Evolutionary conservation across 2,797 vertebrate species (phyloP).

Genomic region (Poeciliopsis paucimaculata): DNA sequence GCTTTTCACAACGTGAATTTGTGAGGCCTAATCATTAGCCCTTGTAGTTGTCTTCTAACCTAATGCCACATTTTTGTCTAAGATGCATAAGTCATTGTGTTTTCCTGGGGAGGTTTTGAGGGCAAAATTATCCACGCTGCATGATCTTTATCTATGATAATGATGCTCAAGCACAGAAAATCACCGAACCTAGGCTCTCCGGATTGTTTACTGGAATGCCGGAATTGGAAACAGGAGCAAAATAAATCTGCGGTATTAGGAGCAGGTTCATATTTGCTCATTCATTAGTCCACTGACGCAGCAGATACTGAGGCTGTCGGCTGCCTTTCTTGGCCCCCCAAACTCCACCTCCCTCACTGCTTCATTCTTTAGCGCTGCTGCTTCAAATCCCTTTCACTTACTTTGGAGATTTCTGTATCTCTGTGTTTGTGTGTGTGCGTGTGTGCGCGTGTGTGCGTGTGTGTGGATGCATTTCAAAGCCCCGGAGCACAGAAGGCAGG

Average conservation of each 20-base stretch:
- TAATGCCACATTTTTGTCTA: constrained; percentile 1
- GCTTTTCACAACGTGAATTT: not conserved
- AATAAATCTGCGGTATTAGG: constrained; percentile 35
- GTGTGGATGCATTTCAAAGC: constrained; percentile 75
- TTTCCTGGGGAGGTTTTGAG: constrained; percentile 11
- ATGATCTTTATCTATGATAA: constrained; percentile 23
- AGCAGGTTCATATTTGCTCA: constrained; percentile 53
- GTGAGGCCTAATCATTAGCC: not conserved
- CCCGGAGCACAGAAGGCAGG: constrained; percentile 65
- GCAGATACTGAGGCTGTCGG: constrained; percentile 59
- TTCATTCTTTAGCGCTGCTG: constrained; percentile 45
- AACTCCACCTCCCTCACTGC: not conserved
- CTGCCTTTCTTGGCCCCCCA: constrained; percentile 52
- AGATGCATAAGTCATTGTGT: constrained; percentile 12
- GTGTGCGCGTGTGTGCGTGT: constrained; percentile 45
- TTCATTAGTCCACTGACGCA: constrained; percentile 68
- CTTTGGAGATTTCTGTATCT: constrained; percentile 60
- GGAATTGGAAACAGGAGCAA: constrained; percentile 23
- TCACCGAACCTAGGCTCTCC: constrained; percentile 22
- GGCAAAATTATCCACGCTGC: constrained; percentile 15
- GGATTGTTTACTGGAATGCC: constrained; percentile 9
- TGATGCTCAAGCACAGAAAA: not conserved
- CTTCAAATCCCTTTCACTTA: constrained; percentile 64
- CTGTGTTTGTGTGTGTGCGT: constrained; percentile 50
- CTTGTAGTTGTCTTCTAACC: not conserved